A percentile compares a stretch with the other conserved stretches of the same genome.
phyloP scores from a whole-genome alignment of 1,140 invertebrate species.

The Tenebrio molitor region DNA sequence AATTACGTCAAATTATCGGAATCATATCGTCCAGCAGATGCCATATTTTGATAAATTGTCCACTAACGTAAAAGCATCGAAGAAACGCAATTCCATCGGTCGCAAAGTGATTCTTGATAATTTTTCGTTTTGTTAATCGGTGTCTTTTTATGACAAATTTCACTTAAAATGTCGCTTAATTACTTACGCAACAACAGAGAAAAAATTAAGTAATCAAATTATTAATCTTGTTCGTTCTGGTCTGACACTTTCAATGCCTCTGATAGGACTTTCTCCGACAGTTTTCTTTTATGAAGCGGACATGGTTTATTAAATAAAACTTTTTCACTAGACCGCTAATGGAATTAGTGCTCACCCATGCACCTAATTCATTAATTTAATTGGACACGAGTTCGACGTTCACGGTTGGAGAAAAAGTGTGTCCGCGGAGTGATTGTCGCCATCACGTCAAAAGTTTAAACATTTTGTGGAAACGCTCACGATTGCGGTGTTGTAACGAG shows the following conservation, averaged over 20 bases:
- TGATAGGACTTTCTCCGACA: conserved; percentile 33
- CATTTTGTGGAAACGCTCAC: conserved; percentile 29
- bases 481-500: conserved; percentile 42
- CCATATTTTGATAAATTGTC: too few species aligned
- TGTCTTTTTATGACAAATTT: background rate
- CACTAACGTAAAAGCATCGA: too few species aligned
- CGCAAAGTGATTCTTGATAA: too few species aligned
- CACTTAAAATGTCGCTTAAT: conserved; percentile 3
- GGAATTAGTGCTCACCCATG: conserved; percentile 35
- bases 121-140: too few species aligned
- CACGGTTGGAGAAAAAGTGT: conserved; percentile 7
- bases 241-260: conserved; percentile 29
- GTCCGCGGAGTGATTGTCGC: conserved; percentile 10
- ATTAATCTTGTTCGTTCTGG: conserved; percentile 34
- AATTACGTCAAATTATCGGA: too few species aligned
- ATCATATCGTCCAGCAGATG: too few species aligned
- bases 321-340: conserved; percentile 24
- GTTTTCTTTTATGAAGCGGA: conserved; percentile 24
- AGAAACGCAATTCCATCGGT: too few species aligned
- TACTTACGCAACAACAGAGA: conserved; percentile 31
- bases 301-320: conserved; percentile 35
- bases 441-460: conserved; percentile 32
- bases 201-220: conserved; percentile 37
- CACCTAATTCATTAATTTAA: conserved; percentile 41
- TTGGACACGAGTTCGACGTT: conserved; percentile 31